Evolutionary conservation across 2,888 invertebrate species (phyloP).

Genomic region (Sphaerophoria rueppellii): DNA sequence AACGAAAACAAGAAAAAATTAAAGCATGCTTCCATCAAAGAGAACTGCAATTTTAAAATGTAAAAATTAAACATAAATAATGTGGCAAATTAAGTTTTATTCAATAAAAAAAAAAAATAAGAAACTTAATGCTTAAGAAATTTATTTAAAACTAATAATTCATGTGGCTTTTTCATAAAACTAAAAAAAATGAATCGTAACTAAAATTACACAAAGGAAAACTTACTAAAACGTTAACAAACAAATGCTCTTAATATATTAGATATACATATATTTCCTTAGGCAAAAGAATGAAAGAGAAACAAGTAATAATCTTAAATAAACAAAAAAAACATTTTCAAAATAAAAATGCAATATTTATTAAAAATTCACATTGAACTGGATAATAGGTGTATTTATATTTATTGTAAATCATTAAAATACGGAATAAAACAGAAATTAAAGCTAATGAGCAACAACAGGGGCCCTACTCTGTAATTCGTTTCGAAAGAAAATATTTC

Average conservation of each 20-base stretch:
- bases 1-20: slow-evolving; percentile 17
- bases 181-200: slow-evolving; percentile 14
- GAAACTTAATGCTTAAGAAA: slow-evolving; percentile 19
- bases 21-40: slow-evolving; percentile 64
- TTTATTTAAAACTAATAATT: slow-evolving; percentile 1
- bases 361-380: slow-evolving; percentile 72
- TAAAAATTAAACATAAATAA: neutral
- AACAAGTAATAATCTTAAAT: neutral
- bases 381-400: slow-evolving; percentile 65
- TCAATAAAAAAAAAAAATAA: neutral
- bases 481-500: too few relatives aligned
- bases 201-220: slow-evolving; percentile 31
- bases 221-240: slow-evolving; percentile 63
- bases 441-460: slow-evolving; percentile 44
- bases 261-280: slow-evolving; percentile 62
- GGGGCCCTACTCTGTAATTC: too few relatives aligned
- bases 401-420: slow-evolving; percentile 49
- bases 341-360: slow-evolving; percentile 59
- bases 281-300: slow-evolving; percentile 27
- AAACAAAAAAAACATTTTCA: slow-evolving; percentile 49
- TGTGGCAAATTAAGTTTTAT: slow-evolving; percentile 30
- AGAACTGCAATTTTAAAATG: slow-evolving; percentile 24
- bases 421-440: slow-evolving; percentile 39
- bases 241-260: slow-evolving; percentile 65
- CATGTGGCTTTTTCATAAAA: slow-evolving; percentile 53